Conservation (phyloP, 37 sponge, comb jelly and placozoan species). For the Geodia barretti region DNA sequence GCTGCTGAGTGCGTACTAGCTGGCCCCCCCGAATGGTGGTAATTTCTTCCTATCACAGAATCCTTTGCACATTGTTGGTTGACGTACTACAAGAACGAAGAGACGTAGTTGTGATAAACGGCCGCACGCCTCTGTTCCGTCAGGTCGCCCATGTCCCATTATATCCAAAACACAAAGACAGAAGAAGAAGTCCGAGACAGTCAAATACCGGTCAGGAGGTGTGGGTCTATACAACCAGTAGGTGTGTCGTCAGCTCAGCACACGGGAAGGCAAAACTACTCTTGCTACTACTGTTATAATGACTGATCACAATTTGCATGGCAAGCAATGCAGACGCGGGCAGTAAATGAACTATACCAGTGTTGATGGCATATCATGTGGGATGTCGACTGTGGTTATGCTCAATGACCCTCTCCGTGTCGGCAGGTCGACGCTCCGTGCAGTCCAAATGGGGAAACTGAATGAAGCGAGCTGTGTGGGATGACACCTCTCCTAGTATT, state of each 20-base stretch:
- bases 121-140: constrained; percentile 91
- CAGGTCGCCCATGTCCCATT: constrained; percentile 98
- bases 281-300: too few relatives aligned
- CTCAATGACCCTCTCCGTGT: constrained; percentile 1
- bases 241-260: too few relatives aligned
- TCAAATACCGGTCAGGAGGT: constrained; percentile 94
- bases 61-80: constrained; percentile 91
- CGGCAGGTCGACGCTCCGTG: constrained; percentile 93
- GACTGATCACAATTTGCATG: too few relatives aligned
- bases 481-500: constrained; percentile 89
- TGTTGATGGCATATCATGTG: too few relatives aligned
- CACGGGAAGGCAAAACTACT: too few relatives aligned
- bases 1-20: too few relatives aligned
- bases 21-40: too few relatives aligned
- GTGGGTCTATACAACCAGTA: too few relatives aligned
- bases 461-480: constrained; percentile 99
- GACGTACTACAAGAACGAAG: constrained; percentile 96
- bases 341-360: constrained; percentile 82
- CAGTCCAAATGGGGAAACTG: constrained; percentile 90
- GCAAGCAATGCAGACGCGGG: too few relatives aligned
- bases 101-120: constrained; percentile 90
- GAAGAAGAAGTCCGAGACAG: constrained; percentile 83
- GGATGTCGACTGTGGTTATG: too few relatives aligned
- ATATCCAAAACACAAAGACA: constrained; percentile 95
- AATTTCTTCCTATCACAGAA: constrained; percentile 67